These are phyloP conservation scores for Drosophila emarginata DNA, from an alignment of 2,888 invertebrate genomes.

Conservation along the genomic window DNA sequence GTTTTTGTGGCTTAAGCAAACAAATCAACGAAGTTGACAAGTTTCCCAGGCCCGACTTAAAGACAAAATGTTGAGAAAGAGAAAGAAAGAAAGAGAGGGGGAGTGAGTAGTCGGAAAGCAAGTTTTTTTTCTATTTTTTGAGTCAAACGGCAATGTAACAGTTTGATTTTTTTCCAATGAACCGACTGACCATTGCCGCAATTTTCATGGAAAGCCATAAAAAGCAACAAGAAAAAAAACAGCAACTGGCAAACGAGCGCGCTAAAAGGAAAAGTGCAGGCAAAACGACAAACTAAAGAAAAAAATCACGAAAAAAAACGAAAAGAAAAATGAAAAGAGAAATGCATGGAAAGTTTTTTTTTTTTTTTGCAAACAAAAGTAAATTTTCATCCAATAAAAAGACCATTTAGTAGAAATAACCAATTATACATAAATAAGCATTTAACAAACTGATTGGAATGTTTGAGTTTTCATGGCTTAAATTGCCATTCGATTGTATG, in stretches of 20 bases:
- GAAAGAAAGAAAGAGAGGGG: conserved; percentile 21
- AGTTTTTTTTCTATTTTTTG: conserved; percentile 35
- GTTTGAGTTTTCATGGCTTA: conserved; percentile 28
- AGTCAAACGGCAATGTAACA: conserved; percentile 55
- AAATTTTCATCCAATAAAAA: conserved; percentile 47
- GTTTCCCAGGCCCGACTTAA: conserved; percentile 30
- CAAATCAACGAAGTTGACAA: conserved; percentile 15
- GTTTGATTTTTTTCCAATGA: conserved; percentile 67
- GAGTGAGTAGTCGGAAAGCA: conserved; percentile 40
- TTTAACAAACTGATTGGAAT: conserved; percentile 21
- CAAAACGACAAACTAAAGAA: conserved; percentile 21
- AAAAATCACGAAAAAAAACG: not conserved
- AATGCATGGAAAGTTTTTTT: conserved; percentile 64
- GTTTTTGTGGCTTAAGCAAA: conserved; percentile 25
- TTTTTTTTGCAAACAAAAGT: conserved; percentile 61
- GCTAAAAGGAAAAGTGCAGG: conserved; percentile 71
- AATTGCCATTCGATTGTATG: conserved; percentile 26
- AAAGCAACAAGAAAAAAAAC: conserved; percentile 43
- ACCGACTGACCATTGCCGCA: conserved; percentile 52
- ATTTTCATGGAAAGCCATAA: conserved; percentile 74
- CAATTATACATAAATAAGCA: conserved; percentile 40
- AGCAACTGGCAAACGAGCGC: conserved; percentile 49
- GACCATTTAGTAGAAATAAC: conserved; percentile 27
- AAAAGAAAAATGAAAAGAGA: conserved; percentile 52
- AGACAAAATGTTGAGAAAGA: conserved; percentile 33